Evolutionary conservation across 2,113 vertebrate species (phyloP), one percentile per base, ranked within the genome.

Genomic region (Pelecanus crispus): DNA sequence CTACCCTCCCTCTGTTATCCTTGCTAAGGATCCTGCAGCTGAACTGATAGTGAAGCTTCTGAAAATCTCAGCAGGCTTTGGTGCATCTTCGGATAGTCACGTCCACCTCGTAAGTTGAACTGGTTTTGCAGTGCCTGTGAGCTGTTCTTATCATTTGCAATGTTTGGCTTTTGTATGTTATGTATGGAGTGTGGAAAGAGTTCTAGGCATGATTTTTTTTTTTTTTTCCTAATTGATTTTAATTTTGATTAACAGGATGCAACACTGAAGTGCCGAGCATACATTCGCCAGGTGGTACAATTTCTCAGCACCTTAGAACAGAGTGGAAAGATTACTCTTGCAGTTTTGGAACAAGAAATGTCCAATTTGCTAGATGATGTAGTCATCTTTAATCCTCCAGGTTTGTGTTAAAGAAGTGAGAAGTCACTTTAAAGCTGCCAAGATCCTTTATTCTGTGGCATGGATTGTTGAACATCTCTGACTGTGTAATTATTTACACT

Each of bases 221-320:
- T n/a, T n/a, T n/a, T 24, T 26, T 21, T 24, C 17, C 28, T 79
- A 65, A 81, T 70, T 21, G 4, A 6, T 58, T 78, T 62, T 45
- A 13, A 78, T 91, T 81, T 81, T 84, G 7, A n/a, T 80, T 86
- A 40, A 49, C 87, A 99, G 99, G 99, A 99, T 96, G 98, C 98
- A 70, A 98, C 98, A 17, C 97, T 97, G 89, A 99, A 99, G 92
- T 98, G 98, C 92, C 98, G 13, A 86, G 98, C 97, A 0, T 99
- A 98, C 94, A 97, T 98, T 81, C 98, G 86, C 77, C 98, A 98
- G 92, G 97, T 98, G 94, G 98, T 99, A 93, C 98, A 98, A 44
- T 99, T 99, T 86, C 98, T 99, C 89, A 98, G 98, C 83, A 97
- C 97, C 84, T 95, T 99, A 96, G 99, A 99, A 82, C 99, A 99